Evolutionary conservation across 2,888 invertebrate species (phyloP).

Genomic region (Eurois occulta): DNA sequence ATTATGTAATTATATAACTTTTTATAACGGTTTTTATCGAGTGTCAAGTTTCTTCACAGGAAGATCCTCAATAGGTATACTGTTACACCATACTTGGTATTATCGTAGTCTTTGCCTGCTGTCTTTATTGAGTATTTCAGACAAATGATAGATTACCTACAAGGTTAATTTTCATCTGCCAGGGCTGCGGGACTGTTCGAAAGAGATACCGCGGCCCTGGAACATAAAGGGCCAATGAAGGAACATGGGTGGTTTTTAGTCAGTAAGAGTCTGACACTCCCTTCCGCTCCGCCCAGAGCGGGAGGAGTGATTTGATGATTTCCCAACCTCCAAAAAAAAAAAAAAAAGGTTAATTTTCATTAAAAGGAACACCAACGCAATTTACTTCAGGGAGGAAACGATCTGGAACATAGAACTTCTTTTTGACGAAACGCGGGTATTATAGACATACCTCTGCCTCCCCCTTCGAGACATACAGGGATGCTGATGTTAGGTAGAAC

Average conservation of each 20-base stretch:
- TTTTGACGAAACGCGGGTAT: neutral
- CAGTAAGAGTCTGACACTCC: no score
- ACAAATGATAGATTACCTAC: neutral
- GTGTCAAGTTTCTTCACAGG: neutral
- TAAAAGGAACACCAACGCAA: neutral
- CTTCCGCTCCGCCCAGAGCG: no score
- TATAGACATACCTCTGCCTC: neutral
- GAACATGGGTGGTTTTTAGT: no score
- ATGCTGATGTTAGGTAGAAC: neutral
- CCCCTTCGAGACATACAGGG: neutral
- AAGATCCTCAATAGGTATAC: neutral
- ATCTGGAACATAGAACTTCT: neutral
- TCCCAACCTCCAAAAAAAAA: no score
- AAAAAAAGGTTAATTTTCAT: no score
- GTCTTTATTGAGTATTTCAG: neutral
- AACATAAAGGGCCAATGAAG: no score
- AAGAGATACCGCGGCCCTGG: no score
- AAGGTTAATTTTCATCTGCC: neutral
- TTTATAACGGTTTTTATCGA: conserved; percentile 13
- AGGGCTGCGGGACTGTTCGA: no score
- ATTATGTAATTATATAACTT: conserved; percentile 12
- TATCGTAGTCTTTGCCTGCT: neutral
- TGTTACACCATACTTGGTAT: neutral
- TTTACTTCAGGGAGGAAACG: neutral
- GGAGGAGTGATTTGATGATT: no score